A percentile compares a stretch with the other conserved stretches of the same genome.
phyloP scores from a whole-genome alignment of 2,888 invertebrate genomes.

The Acanthosepion pharaonis region DNA sequence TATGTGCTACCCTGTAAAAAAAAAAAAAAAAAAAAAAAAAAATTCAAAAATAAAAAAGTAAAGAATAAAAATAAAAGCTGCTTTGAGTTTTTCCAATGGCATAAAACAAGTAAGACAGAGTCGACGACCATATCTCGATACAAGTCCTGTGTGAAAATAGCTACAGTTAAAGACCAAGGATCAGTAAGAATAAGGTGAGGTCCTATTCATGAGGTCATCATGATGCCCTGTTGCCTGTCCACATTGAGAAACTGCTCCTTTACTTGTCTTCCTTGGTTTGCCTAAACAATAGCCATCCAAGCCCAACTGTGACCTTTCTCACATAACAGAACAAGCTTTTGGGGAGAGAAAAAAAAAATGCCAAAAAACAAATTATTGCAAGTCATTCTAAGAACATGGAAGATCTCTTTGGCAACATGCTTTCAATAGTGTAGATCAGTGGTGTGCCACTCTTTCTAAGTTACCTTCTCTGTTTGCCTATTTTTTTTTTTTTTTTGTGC shows the following conservation, averaged over 20 bases:
- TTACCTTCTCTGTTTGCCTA: neutral
- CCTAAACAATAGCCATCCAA: neutral
- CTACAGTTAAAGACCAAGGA: neutral
- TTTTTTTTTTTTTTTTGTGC: neutral
- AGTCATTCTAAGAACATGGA: neutral
- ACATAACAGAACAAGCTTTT: slow-evolving; percentile 13
- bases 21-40: neutral
- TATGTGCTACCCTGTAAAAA: neutral
- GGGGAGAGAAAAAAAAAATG: neutral
- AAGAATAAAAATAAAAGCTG: neutral
- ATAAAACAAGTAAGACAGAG: slow-evolving; percentile 22
- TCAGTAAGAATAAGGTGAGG: slow-evolving; percentile 33
- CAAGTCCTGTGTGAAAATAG: neutral
- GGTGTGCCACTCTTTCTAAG: neutral
- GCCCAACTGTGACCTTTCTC: slow-evolving; percentile 33
- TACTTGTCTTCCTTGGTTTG: neutral
- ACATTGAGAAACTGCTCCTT: slow-evolving; percentile 33
- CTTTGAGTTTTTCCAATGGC: slow-evolving; percentile 15
- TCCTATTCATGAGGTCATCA: slow-evolving; percentile 2
- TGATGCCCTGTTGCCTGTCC: slow-evolving; percentile 33
- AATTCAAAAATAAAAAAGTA: neutral
- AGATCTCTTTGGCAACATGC: slow-evolving; percentile 9
- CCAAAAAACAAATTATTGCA: neutral
- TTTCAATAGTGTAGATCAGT: neutral
- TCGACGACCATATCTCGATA: slow-evolving; percentile 16